Evolutionary conservation across 2,797 vertebrate species (phyloP).

Genomic region (Chelidonichthys spinosus): DNA sequence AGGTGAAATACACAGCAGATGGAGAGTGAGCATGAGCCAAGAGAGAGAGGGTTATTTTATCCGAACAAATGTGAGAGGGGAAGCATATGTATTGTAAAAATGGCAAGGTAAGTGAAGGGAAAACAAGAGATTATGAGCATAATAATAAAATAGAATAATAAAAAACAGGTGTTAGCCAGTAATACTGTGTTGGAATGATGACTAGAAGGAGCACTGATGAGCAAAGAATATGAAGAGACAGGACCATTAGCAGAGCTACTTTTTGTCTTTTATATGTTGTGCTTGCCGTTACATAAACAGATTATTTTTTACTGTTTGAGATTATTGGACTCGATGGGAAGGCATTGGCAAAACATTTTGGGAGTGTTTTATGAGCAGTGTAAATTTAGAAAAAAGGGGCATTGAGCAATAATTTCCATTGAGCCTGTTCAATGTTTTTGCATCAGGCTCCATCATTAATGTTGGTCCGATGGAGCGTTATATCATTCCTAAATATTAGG

Average conservation of each 20-base stretch:
- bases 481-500: constrained; percentile 40
- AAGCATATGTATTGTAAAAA: constrained; percentile 25
- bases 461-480: background rate
- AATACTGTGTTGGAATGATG: constrained; percentile 25
- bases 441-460: constrained; percentile 29
- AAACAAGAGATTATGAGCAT: background rate
- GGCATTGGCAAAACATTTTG: constrained; percentile 24
- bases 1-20: constrained; percentile 1
- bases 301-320: constrained; percentile 36
- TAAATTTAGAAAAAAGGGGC: constrained; percentile 43
- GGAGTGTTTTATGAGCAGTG: constrained; percentile 47
- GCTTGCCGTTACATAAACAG: constrained; percentile 41
- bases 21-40: background rate
- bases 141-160: background rate
- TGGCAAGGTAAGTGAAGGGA: constrained; percentile 3
- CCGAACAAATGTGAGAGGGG: constrained; percentile 35
- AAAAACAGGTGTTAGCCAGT: background rate
- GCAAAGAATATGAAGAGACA: constrained; percentile 11
- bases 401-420: constrained; percentile 59
- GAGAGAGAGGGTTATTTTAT: constrained; percentile 26
- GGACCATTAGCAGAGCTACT: constrained; percentile 1
- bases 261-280: constrained; percentile 28
- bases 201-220: constrained; percentile 36
- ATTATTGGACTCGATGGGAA: constrained; percentile 39
- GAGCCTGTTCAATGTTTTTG: constrained; percentile 32